Evolutionary conservation across 2,797 vertebrate species (phyloP).

Genomic region (Brachymystax lenok): DNA sequence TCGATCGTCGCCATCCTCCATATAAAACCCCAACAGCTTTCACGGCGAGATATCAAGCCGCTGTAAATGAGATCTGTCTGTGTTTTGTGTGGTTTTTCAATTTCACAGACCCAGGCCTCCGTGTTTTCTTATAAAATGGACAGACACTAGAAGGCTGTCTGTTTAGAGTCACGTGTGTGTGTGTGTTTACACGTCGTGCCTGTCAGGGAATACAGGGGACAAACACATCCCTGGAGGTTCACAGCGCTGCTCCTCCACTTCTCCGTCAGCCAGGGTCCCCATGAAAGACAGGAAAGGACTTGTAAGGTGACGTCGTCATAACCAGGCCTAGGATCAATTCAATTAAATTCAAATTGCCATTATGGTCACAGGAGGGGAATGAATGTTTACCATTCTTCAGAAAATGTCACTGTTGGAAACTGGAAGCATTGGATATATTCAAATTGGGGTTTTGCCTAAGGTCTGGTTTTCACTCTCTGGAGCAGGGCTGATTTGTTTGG

Average conservation of each 20-base stretch:
- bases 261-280: neutral
- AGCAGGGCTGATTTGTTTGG: neutral
- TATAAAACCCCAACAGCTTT: neutral
- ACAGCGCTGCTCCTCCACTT: neutral
- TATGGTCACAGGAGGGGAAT: neutral
- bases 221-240: neutral
- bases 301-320: neutral
- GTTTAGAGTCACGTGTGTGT: neutral
- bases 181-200: neutral
- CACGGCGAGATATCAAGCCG: neutral
- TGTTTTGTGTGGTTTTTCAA: slow-evolving; percentile 4
- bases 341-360: neutral
- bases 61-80: slow-evolving; percentile 4
- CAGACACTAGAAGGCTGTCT: neutral
- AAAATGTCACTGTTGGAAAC: too few relatives aligned
- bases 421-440: neutral
- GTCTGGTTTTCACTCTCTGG: neutral
- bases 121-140: neutral
- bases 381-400: too few relatives aligned
- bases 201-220: neutral
- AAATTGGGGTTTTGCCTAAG: neutral
- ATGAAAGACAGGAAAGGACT: neutral
- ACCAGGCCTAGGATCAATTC: neutral
- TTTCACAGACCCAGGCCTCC: neutral
- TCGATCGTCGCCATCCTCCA: neutral